Base-by-base conservation (phyloP, 1,140 invertebrate genomes). In the Drosophila parvula region DNA sequence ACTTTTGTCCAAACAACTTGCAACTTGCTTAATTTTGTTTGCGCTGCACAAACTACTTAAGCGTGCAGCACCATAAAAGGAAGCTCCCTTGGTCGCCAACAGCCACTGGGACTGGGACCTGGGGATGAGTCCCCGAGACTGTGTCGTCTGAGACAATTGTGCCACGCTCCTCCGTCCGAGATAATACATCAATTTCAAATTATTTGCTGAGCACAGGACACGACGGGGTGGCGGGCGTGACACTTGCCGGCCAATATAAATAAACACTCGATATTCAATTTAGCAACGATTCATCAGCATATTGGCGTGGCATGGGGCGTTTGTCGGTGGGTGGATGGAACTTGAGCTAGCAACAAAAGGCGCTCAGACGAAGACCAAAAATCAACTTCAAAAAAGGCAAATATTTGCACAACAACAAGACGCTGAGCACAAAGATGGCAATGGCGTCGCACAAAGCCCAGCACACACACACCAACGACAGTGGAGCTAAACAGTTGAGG, bases 331-430 rank as follows among this genome's bases (percentile, higher is more conserved):
- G 43, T 18, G 45, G 32, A 6, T 43, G 16, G 16, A 69, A 71
- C 68, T 89, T 83, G 80, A 83, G 67, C 58, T 89, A 53, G 70
- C 78, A 89, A 88, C 84, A 88, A 89, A 88, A 74, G 84, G 68
- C 83, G 84, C 83, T 83, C 77, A 78, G 79, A 70, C 59, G 70
- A 47, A 80, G 71, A 89, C 84, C 77, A 78, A 89, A 88, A 88
- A 89, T 84, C 84, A 88, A 88, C 84, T 89, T 88, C 43, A 88
- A 88, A 88, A 85, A 89, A 89, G 80, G 84, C 74, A 88, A 88
- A 88, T 88, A 88, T 88, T 88, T 89, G 85, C 75, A 61, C 58
- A 74, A 73, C 71, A 88, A 83, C 65, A 88, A 59, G 79, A 73
- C 59, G 45, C 55, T 51, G 36, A 44, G 30, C 40, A 68, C 38